A percentile compares a stretch with the other conserved stretches of the same genome.
These are phyloP conservation scores for Peribatodes rhomboidaria DNA, from an alignment of 2,888 invertebrate genomes.

Conservation along the genomic window DNA sequence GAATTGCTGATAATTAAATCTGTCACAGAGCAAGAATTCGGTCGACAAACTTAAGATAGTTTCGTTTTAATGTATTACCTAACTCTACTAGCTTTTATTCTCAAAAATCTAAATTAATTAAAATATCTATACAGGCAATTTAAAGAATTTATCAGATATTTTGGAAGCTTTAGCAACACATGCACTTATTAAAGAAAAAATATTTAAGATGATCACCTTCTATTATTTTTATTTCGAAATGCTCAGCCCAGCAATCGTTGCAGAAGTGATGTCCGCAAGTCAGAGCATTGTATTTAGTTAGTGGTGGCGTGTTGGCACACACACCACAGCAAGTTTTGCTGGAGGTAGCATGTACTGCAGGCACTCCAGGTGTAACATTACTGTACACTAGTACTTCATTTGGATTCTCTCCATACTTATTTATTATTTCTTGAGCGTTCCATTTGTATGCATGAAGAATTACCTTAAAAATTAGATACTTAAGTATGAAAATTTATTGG, in stretches of 20 bases:
- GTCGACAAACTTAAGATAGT: no score
- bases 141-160: no score
- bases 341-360: slow-evolving; percentile 63
- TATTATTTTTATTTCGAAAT: slow-evolving; percentile 98
- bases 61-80: no score
- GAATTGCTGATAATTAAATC: no score
- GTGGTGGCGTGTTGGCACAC: slow-evolving; percentile 89
- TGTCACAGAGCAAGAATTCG: no score
- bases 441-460: slow-evolving; percentile 96
- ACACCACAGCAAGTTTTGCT: slow-evolving; percentile 90
- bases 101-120: no score
- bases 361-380: slow-evolving; percentile 76
- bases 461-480: slow-evolving; percentile 80
- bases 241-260: slow-evolving; percentile 97
- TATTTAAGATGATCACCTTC: slow-evolving; percentile 88
- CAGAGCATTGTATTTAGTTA: slow-evolving; percentile 92
- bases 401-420: slow-evolving; percentile 93
- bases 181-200: no score
- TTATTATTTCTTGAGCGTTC: slow-evolving; percentile 93
- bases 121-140: no score
- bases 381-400: slow-evolving; percentile 87
- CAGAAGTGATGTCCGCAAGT: slow-evolving; percentile 98
- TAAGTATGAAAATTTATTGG: not conserved
- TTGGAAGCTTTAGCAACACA: no score
- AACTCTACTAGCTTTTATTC: no score